phyloP scores from a whole-genome alignment of 2,888 invertebrate species.

The Cryptops parisi region DNA sequence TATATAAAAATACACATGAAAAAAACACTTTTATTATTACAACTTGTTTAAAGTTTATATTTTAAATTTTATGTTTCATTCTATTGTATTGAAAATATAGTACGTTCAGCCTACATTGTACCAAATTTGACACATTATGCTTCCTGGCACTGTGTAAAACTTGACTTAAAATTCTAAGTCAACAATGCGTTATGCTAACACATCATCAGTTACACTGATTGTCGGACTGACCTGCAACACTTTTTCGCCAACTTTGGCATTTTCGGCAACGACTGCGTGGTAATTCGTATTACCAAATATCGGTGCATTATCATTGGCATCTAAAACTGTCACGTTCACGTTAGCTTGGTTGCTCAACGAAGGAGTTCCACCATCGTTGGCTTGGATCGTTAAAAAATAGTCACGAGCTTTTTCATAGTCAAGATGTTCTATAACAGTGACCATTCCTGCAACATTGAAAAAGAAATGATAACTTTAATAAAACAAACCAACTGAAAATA shows the following conservation, averaged over 20 bases:
- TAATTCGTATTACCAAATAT: constrained; percentile 62
- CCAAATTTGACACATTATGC: no score
- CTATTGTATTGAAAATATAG: no score
- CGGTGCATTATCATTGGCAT: constrained; percentile 79
- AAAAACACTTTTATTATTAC: constrained; percentile 20
- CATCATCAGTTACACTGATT: no score
- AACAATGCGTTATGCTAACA: no score
- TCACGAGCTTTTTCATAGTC: constrained; percentile 77
- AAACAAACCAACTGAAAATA: no score
- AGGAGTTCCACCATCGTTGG: constrained; percentile 74
- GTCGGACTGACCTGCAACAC: constrained; percentile 50
- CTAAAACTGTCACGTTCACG: constrained; percentile 67
- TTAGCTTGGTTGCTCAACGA: constrained; percentile 77
- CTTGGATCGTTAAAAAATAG: constrained; percentile 77
- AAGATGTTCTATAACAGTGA: constrained; percentile 58
- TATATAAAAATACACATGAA: constrained; percentile 19
- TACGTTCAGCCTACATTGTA: no score
- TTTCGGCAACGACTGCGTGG: constrained; percentile 60
- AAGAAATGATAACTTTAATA: neutral
- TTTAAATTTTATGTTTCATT: no score
- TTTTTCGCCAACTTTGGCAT: constrained; percentile 51
- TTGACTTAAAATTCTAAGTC: no score
- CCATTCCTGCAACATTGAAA: constrained; percentile 41
- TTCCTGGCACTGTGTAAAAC: no score
- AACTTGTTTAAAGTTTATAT: constrained; percentile 12